These are phyloP conservation scores for Geotrupes spiniger DNA, from an alignment of 2,888 invertebrate species.

Conservation along the genomic window DNA sequence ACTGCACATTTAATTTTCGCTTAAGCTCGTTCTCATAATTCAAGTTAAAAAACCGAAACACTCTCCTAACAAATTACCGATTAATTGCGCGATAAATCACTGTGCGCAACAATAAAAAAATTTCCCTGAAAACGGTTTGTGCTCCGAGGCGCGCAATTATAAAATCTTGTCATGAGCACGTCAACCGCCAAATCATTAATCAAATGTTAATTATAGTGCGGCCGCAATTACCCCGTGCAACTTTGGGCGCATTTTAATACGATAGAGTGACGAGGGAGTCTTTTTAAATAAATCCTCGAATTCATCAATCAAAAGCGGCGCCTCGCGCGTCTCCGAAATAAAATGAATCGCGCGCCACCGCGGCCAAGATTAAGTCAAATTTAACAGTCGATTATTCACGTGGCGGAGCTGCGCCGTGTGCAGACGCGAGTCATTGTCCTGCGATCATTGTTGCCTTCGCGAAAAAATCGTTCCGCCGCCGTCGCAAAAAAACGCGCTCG, in stretches of 20 bases:
- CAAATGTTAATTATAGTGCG: constrained; percentile 11
- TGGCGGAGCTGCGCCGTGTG: neutral
- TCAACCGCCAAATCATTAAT: constrained; percentile 6
- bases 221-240: constrained; percentile 4
- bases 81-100: too few species aligned
- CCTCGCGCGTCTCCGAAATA: neutral
- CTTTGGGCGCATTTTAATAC: constrained; percentile 4
- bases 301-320: neutral
- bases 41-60: too few species aligned
- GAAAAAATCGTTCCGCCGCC: neutral
- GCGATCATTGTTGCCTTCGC: neutral
- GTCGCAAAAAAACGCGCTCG: neutral
- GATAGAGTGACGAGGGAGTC: neutral
- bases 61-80: too few species aligned
- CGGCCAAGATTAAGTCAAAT: too few species aligned
- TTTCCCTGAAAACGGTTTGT: too few species aligned
- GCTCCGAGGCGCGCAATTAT: too few species aligned
- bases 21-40: too few species aligned
- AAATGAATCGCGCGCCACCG: too few species aligned
- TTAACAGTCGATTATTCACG: too few species aligned
- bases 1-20: too few species aligned
- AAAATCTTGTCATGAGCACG: constrained; percentile 7
- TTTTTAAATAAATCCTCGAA: neutral
- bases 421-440: neutral
- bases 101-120: too few species aligned